Evolutionary conservation across 2,113 vertebrate genomes (phyloP).

Genomic region (Glaucomys volans): DNA sequence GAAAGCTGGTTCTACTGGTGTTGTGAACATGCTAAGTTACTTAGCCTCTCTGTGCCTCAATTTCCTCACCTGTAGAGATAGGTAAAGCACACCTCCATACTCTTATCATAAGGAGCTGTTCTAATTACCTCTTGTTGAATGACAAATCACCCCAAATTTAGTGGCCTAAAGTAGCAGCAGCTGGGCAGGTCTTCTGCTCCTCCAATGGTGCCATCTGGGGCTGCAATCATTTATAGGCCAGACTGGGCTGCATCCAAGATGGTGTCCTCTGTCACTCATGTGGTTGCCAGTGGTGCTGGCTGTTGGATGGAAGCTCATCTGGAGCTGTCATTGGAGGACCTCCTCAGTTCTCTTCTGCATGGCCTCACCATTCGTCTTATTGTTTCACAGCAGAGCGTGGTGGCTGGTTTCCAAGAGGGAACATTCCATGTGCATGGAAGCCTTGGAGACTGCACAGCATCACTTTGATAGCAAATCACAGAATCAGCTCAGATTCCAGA

Average conservation of each 20-base stretch:
- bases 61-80: background rate
- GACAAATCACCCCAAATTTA: background rate
- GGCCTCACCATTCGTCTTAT: background rate
- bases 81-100: background rate
- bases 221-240: background rate
- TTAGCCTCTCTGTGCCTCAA: background rate
- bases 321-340: background rate
- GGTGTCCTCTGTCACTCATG: background rate
- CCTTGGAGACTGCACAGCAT: background rate
- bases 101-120: background rate
- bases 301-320: background rate
- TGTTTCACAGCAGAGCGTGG: background rate
- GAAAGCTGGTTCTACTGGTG: background rate
- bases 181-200: background rate
- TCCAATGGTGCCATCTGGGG: background rate
- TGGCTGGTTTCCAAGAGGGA: background rate
- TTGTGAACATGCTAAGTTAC: background rate
- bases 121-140: background rate
- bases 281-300: background rate
- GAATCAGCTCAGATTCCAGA: background rate
- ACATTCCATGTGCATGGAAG: background rate
- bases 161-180: background rate
- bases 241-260: background rate
- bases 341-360: background rate
- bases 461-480: background rate